Percentiles rank a stretch among this genome's conserved stretches.
Conservation (phyloP, 1,140 invertebrate species). For the Bradynema listronoti region DNA sequence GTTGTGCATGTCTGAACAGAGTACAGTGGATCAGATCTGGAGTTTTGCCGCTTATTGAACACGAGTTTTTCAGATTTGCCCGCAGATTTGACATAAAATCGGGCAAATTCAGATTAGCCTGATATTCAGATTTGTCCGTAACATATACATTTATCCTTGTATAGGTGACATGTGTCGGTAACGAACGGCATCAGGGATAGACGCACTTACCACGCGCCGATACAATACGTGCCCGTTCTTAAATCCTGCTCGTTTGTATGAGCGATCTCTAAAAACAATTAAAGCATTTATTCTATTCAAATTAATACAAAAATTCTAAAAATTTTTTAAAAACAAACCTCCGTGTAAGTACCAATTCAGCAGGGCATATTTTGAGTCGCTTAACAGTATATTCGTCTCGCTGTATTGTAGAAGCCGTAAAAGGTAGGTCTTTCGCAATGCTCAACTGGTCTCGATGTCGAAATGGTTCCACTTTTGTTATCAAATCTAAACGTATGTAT, state of each 20-base stretch:
- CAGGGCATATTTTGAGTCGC: constrained; percentile 5
- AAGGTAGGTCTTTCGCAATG: not conserved
- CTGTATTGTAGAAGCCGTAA: not conserved
- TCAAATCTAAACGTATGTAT: not conserved
- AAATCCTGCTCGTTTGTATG: not conserved
- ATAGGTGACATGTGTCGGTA: constrained; percentile 3
- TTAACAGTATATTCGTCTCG: not conserved
- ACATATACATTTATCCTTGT: not conserved
- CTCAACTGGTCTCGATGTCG: not conserved
- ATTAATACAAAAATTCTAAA: no score
- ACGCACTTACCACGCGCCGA: not conserved
- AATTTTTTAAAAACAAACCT: constrained; percentile 6
- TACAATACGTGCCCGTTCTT: constrained; percentile 5
- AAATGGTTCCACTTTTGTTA: not conserved
- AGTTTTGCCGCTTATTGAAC: no score
- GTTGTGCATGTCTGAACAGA: no score
- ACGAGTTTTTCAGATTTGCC: no score
- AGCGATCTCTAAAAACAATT: constrained; percentile 7
- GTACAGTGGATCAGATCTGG: no score
- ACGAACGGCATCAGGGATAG: not conserved
- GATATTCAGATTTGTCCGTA: no score
- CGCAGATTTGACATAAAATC: no score
- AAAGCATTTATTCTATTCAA: not conserved
- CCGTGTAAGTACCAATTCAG: constrained; percentile 7
- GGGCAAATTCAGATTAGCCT: no score